Conservation (phyloP, 1,140 invertebrate species). For the Heliconius congener region DNA sequence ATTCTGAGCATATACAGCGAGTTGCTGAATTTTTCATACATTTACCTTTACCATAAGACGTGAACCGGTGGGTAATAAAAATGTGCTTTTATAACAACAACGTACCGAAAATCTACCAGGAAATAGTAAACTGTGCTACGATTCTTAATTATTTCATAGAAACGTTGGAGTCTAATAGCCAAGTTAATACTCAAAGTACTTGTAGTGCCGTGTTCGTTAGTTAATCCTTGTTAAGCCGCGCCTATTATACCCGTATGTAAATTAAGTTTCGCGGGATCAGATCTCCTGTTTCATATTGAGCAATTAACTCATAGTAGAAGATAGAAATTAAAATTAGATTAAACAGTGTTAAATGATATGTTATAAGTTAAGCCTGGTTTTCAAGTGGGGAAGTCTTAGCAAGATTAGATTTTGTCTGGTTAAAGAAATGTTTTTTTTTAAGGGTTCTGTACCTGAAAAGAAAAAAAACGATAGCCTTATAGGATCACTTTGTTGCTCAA, state of each 20-base stretch:
- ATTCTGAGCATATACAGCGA: conserved; percentile 13
- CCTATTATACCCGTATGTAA: conserved; percentile 30
- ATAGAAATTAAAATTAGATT: neutral
- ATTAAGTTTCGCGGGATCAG: conserved; percentile 18
- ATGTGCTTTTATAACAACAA: conserved; percentile 32
- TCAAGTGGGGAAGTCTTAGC: no score
- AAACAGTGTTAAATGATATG: neutral
- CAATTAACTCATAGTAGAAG: neutral
- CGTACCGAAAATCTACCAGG: conserved; percentile 19
- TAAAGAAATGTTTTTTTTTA: no score
- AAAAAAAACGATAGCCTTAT: no score
- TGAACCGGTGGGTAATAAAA: conserved; percentile 30
- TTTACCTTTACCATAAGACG: conserved; percentile 24
- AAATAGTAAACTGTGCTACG: neutral
- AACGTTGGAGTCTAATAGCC: conserved; percentile 6
- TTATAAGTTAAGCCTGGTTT: neutral
- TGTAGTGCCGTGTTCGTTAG: conserved; percentile 22
- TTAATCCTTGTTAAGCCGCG: conserved; percentile 23
- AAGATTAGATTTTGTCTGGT: no score
- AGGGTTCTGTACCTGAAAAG: no score
- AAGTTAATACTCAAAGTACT: conserved; percentile 21
- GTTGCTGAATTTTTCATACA: conserved; percentile 39
- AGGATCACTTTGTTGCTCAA: no score
- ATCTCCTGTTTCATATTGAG: conserved; percentile 5
- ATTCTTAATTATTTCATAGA: neutral